Evolutionary conservation across 1,140 invertebrate genomes (phyloP).

Genomic region (Drosophila jambulina): DNA sequence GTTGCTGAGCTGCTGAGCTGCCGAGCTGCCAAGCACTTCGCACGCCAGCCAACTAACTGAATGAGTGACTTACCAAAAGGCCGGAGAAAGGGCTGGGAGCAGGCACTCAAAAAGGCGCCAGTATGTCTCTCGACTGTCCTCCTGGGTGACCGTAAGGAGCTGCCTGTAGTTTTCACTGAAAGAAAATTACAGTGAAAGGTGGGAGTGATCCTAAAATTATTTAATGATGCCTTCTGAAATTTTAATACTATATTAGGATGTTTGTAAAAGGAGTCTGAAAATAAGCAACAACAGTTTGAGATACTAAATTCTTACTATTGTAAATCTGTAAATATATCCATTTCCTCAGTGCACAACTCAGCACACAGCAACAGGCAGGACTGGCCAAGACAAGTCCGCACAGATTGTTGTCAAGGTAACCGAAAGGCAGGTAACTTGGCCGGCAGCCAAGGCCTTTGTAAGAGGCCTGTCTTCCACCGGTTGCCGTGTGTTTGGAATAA

Average conservation of each 20-base stretch:
- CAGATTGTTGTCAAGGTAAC: slow-evolving; percentile 20
- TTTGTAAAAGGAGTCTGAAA: too few species aligned
- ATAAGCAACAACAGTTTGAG: too few species aligned
- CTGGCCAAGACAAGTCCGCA: slow-evolving; percentile 12
- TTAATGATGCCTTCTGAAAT: too few species aligned
- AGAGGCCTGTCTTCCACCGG: not conserved
- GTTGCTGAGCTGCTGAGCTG: slow-evolving; percentile 29
- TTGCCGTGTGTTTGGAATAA: slow-evolving; percentile 24
- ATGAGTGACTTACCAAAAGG: slow-evolving; percentile 23
- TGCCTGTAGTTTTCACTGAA: slow-evolving; percentile 5
- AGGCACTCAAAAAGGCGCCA: slow-evolving; percentile 43
- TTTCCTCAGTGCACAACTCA: slow-evolving; percentile 13
- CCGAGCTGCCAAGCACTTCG: slow-evolving; percentile 48
- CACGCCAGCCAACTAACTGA: slow-evolving; percentile 46
- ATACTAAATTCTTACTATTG: too few species aligned
- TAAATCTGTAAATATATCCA: not conserved
- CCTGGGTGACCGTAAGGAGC: slow-evolving; percentile 57
- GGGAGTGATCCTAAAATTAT: too few species aligned
- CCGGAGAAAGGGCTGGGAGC: slow-evolving; percentile 10
- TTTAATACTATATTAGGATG: too few species aligned
- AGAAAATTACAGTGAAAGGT: not conserved
- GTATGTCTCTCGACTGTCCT: slow-evolving; percentile 58
- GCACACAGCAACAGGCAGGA: slow-evolving; percentile 36
- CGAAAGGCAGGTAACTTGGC: slow-evolving; percentile 19
- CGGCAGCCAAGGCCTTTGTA: slow-evolving; percentile 26